Base-by-base conservation (phyloP, 1,140 invertebrate species). In the Samia ricini region DNA sequence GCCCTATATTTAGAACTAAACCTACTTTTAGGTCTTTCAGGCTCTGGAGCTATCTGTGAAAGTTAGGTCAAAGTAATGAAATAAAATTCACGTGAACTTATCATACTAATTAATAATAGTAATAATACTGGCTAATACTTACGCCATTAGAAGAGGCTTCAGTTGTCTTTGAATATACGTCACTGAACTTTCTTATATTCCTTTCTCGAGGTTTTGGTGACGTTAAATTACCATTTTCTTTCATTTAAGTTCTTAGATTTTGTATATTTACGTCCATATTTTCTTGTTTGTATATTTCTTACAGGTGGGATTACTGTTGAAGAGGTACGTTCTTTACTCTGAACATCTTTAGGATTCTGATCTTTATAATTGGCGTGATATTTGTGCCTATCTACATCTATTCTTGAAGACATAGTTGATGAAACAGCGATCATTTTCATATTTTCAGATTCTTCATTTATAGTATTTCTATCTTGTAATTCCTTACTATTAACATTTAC, bases 1-100 rank as follows among this genome's bases (percentile, higher is more conserved):
- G 80, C 83, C 81, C 88, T 75, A 73, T 90, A 91, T 77, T 90
- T 90, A 59, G 90, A 89, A 73, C 90, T 91, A 78, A 85, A 91
- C 68, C 87, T 85, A 69, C 83, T 80, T 79, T 83, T 88, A 69
- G 72, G 61, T 77, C 89, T 91, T 66, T 86, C 84, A 48, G 78
- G 68, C 63, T 87, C 86, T 62, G 79, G 74, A 64, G 71, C 76
- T 68, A 88, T 88, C 88, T 91, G 82, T 74, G 82, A 85, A 78
- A 66, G 69, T 42, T 60, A 73, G 57, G 58, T 64, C 59, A 66
- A 56, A 57, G 59, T 33, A 48, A 50, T 66, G 33, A 61, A 55
- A 61, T 33, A 56, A 12, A 4, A 42, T 42, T 42, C 33, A 42
- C 0, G 12, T 10, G n/a, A 42, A 42, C 33, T 55, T 29, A 19